phyloP scores from a whole-genome alignment of 2,113 vertebrate species.

The Phalacrocorax pelagicus region DNA sequence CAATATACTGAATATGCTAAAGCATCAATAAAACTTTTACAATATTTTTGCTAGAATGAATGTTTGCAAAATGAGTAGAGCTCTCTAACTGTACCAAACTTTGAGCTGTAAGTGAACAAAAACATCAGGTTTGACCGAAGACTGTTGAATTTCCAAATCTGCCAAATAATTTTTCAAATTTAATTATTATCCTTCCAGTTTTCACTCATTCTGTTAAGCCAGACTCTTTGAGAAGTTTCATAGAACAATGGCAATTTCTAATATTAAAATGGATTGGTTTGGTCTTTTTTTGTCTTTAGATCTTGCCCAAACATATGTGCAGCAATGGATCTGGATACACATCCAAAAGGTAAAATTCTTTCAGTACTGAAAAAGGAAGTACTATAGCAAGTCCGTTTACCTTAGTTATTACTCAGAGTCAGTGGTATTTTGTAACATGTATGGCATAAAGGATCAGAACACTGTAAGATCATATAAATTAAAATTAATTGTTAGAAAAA shows the following conservation, averaged over 20 bases:
- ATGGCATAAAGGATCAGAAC: neutral
- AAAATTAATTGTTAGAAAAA: neutral
- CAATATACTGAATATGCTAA: neutral
- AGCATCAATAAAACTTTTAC: neutral
- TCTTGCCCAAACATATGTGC: conserved; percentile 29
- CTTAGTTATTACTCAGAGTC: neutral
- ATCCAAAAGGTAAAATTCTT: conserved; percentile 8
- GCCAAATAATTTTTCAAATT: neutral
- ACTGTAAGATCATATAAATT: neutral
- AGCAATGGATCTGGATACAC: neutral
- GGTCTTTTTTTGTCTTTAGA: conserved; percentile 37
- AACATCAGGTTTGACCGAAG: neutral
- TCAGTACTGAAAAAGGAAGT: neutral
- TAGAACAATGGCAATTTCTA: neutral
- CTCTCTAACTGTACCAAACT: neutral
- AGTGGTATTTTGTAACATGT: neutral
- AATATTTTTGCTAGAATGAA: conserved; percentile 65
- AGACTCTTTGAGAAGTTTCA: neutral
- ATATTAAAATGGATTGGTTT: neutral
- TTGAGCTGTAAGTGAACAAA: conserved; percentile 16
- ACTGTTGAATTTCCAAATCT: neutral
- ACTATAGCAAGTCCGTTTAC: neutral
- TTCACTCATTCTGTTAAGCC: neutral
- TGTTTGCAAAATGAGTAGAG: conserved; percentile 13
- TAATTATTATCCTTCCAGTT: neutral